Evolutionary conservation across 1,140 invertebrate genomes (phyloP).

Genomic region (Cydia strobilella): DNA sequence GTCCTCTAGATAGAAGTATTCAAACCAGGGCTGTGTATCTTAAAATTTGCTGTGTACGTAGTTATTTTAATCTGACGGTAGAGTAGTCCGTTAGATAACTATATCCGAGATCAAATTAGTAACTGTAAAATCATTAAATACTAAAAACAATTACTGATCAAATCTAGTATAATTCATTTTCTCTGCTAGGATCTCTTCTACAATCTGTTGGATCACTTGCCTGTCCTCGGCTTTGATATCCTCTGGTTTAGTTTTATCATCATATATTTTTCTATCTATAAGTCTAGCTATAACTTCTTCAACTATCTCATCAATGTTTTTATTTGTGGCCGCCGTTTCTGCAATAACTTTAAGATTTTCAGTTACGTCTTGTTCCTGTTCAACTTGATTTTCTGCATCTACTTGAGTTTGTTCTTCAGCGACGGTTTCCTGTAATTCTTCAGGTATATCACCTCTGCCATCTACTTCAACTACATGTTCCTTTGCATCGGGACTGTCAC

Average conservation of each 20-base stretch:
- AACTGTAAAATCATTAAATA: constrained; percentile 28
- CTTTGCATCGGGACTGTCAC: constrained; percentile 48
- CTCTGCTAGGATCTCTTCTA: constrained; percentile 76
- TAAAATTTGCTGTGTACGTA: neutral
- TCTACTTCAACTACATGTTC: constrained; percentile 45
- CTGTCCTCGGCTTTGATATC: constrained; percentile 69
- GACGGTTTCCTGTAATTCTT: constrained; percentile 35
- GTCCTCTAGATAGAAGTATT: neutral
- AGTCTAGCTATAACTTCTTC: constrained; percentile 76
- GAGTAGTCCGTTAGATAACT: neutral
- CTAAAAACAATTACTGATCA: constrained; percentile 44
- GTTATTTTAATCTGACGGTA: neutral
- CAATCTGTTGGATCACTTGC: constrained; percentile 73
- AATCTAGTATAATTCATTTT: constrained; percentile 63
- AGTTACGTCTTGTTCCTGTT: constrained; percentile 34
- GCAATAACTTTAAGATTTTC: neutral
- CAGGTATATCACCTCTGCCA: constrained; percentile 64
- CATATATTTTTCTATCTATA: constrained; percentile 74
- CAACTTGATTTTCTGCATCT: constrained; percentile 39
- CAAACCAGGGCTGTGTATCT: neutral
- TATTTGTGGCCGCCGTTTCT: constrained; percentile 51
- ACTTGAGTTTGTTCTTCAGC: neutral
- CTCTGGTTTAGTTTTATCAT: constrained; percentile 70
- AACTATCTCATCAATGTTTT: constrained; percentile 74
- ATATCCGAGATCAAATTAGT: constrained; percentile 30